Evolutionary conservation across 1,140 invertebrate species (phyloP).

Genomic region (Drosophila sp.): DNA sequence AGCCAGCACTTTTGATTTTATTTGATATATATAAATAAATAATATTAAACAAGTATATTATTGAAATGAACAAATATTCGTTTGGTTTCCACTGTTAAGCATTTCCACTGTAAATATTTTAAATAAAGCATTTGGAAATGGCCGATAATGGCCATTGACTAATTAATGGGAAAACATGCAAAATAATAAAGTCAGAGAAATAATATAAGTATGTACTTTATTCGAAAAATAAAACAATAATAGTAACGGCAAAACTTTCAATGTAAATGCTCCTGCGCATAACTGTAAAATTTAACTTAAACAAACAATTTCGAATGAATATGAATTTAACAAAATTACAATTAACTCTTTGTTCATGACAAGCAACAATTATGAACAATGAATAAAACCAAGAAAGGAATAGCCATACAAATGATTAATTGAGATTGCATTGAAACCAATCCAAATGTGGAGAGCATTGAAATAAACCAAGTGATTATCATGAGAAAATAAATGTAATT

Average conservation of each 20-base stretch:
- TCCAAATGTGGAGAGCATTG: slow-evolving; percentile 60
- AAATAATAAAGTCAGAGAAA: slow-evolving; percentile 40
- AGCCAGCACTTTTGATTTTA: slow-evolving; percentile 29
- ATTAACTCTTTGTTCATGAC: slow-evolving; percentile 35
- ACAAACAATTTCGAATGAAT: slow-evolving; percentile 73
- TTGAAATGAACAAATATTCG: slow-evolving; percentile 38
- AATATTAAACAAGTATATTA: background rate
- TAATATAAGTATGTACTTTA: slow-evolving; percentile 63
- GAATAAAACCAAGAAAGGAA: slow-evolving; percentile 34
- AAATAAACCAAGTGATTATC: slow-evolving; percentile 79
- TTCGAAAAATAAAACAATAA: slow-evolving; percentile 28
- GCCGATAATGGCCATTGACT: slow-evolving; percentile 56
- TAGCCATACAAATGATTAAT: slow-evolving; percentile 52
- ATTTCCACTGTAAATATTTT: slow-evolving; percentile 79
- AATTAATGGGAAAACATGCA: slow-evolving; percentile 61
- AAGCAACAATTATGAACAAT: slow-evolving; percentile 19
- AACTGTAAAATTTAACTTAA: slow-evolving; percentile 71
- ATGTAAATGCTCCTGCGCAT: slow-evolving; percentile 69
- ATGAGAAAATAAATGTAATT: slow-evolving; percentile 81
- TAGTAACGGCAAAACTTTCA: slow-evolving; percentile 52
- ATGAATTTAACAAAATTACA: slow-evolving; percentile 69
- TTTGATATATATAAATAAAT: slow-evolving; percentile 18
- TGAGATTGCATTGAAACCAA: slow-evolving; percentile 37
- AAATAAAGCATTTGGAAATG: slow-evolving; percentile 65
- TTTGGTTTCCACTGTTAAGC: slow-evolving; percentile 71